Conservation (phyloP, 2,888 invertebrate genomes). For the Druceiella hillmani region DNA sequence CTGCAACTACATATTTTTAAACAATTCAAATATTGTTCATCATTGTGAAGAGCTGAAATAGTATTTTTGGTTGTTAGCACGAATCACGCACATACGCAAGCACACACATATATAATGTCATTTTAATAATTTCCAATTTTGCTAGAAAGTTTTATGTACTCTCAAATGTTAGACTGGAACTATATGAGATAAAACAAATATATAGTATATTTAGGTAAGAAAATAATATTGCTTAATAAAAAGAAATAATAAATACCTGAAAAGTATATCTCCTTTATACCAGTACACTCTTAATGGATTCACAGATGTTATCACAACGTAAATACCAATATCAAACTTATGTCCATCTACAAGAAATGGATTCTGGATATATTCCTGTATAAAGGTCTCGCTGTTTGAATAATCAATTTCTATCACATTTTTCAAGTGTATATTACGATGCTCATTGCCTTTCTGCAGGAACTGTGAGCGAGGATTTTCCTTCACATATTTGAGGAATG, state of each 20-base stretch:
- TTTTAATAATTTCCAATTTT: no score
- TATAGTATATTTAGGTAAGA: no score
- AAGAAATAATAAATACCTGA: conserved; percentile 54
- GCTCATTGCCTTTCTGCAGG: conserved; percentile 89
- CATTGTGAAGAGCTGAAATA: no score
- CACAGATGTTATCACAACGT: conserved; percentile 85
- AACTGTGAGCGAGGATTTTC: conserved; percentile 67
- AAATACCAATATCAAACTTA: conserved; percentile 96
- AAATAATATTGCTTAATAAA: no score
- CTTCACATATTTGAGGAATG: conserved; percentile 62
- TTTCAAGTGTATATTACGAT: conserved; percentile 78
- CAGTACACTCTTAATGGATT: conserved; percentile 86
- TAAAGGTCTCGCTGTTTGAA: conserved; percentile 66
- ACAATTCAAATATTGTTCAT: no score
- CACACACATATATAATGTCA: no score
- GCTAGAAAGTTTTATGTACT: no score
- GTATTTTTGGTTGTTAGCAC: no score
- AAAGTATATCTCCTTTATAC: conserved; percentile 83
- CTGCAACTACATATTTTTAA: no score
- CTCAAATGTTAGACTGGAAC: no score
- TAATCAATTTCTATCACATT: conserved; percentile 67
- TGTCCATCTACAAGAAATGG: conserved; percentile 88
- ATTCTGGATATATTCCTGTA: conserved; percentile 85
- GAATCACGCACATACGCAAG: no score
- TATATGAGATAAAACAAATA: no score